Conservation (phyloP, 2,113 vertebrate species). For the Bos taurus region DNA sequence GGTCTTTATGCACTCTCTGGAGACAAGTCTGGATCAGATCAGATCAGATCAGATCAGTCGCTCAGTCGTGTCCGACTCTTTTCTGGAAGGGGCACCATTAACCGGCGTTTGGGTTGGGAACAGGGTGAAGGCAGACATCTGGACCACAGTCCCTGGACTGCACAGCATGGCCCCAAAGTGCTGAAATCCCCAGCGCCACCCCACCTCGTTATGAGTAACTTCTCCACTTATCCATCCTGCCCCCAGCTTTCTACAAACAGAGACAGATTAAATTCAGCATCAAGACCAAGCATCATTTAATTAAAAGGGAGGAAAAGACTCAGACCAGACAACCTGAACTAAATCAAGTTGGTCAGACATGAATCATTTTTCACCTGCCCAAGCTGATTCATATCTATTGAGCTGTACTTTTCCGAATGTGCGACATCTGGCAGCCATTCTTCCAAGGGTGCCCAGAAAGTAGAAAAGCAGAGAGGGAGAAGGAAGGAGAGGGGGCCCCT, state of each 20-base stretch:
- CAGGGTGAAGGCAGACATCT: neutral
- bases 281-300: slow-evolving; percentile 17
- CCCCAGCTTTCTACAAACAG: neutral
- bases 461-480: neutral
- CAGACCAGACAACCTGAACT: neutral
- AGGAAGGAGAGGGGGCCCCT: neutral
- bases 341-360: neutral
- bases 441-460: neutral
- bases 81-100: neutral
- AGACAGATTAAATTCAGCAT: neutral
- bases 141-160: fast-evolving
- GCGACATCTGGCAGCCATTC: neutral
- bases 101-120: neutral
- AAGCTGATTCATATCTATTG: slow-evolving; percentile 49
- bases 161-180: neutral
- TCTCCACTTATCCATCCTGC: neutral
- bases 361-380: slow-evolving; percentile 33
- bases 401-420: slow-evolving; percentile 55
- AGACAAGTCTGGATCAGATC: neutral
- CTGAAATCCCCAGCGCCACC: neutral
- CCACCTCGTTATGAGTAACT: neutral
- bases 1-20: neutral
- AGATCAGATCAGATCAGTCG: too few relatives aligned
- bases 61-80: too few relatives aligned
- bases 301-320: slow-evolving; percentile 26